Percentiles rank a stretch among this genome's conserved stretches.
Conservation (phyloP, 1,140 invertebrate genomes). For the Panonychus citri region DNA sequence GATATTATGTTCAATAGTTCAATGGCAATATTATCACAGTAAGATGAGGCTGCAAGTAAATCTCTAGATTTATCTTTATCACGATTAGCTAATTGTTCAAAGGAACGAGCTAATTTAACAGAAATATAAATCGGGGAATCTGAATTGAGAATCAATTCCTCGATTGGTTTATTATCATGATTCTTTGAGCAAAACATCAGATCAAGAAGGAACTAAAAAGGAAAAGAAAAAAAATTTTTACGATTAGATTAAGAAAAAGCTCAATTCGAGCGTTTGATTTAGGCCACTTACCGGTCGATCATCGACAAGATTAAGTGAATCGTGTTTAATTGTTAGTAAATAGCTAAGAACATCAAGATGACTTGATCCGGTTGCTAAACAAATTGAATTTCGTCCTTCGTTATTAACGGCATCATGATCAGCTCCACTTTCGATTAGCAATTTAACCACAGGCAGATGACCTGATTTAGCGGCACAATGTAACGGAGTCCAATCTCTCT, state of each 20-base stretch:
- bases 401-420: slow-evolving; percentile 77
- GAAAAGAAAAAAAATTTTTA: background rate
- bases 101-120: slow-evolving; percentile 71
- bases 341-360: slow-evolving; percentile 88
- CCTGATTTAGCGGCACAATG: slow-evolving; percentile 89
- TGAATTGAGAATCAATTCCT: slow-evolving; percentile 86
- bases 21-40: slow-evolving; percentile 89
- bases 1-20: slow-evolving; percentile 80
- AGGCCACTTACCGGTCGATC: slow-evolving; percentile 45
- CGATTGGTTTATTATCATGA: slow-evolving; percentile 79
- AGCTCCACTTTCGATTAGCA: slow-evolving; percentile 82
- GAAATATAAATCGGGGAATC: slow-evolving; percentile 93
- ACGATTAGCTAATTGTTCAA: slow-evolving; percentile 45
- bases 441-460: slow-evolving; percentile 74
- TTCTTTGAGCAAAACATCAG: slow-evolving; percentile 95
- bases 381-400: slow-evolving; percentile 74
- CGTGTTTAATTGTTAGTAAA: slow-evolving; percentile 87
- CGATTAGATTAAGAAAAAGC: background rate
- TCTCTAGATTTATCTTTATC: slow-evolving; percentile 96
- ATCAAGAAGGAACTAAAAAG: slow-evolving; percentile 74
- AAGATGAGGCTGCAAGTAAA: slow-evolving; percentile 72
- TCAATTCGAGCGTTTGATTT: slow-evolving; percentile 1
- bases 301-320: slow-evolving; percentile 87
- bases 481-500: slow-evolving; percentile 85
- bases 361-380: slow-evolving; percentile 86